A percentile compares a stretch with the other conserved stretches of the same genome.
Conservation (phyloP, 2,113 vertebrate species). For the Hyaena hyaena region DNA sequence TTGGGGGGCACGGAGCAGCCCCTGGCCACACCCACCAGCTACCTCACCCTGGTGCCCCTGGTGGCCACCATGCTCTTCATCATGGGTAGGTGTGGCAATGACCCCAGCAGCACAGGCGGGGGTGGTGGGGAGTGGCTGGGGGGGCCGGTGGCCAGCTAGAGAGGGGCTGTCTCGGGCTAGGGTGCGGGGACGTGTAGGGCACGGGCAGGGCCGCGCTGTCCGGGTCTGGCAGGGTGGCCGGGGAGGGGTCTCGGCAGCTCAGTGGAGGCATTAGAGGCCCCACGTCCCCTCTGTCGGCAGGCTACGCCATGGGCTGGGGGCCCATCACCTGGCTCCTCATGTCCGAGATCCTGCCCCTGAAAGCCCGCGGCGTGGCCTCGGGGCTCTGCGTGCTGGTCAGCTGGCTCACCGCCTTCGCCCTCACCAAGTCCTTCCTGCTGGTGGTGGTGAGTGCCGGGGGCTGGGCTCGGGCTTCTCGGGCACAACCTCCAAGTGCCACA, state of each 20-base stretch:
- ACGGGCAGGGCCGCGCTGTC: rapidly evolving
- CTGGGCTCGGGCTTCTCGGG: rapidly evolving
- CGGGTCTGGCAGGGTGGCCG: neutral
- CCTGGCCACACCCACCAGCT: neutral
- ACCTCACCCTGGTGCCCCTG: conserved; percentile 89
- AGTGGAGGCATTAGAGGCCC: neutral
- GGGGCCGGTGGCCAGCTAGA: neutral
- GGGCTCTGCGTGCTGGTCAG: conserved; percentile 94
- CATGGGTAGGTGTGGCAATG: conserved; percentile 88
- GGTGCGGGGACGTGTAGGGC: rapidly evolving
- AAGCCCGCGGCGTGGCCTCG: conserved; percentile 91
- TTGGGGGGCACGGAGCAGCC: neutral
- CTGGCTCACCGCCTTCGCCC: conserved; percentile 94
- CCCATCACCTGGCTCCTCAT: conserved; percentile 98
- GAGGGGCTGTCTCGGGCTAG: neutral
- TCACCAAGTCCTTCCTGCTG: conserved; percentile 91
- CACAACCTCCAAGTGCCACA: rapidly evolving
- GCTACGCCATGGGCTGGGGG: conserved; percentile 98
- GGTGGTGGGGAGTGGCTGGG: neutral
- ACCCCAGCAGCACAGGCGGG: too few relatives aligned
- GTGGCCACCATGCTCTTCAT: conserved; percentile 94
- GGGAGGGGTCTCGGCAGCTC: neutral
- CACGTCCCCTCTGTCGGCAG: conserved; percentile 79
- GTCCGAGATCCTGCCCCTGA: conserved; percentile 95
- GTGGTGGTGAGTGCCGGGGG: conserved; percentile 84